Base-by-base conservation (phyloP, 2,888 invertebrate species). In the Eristalis pertinax region DNA sequence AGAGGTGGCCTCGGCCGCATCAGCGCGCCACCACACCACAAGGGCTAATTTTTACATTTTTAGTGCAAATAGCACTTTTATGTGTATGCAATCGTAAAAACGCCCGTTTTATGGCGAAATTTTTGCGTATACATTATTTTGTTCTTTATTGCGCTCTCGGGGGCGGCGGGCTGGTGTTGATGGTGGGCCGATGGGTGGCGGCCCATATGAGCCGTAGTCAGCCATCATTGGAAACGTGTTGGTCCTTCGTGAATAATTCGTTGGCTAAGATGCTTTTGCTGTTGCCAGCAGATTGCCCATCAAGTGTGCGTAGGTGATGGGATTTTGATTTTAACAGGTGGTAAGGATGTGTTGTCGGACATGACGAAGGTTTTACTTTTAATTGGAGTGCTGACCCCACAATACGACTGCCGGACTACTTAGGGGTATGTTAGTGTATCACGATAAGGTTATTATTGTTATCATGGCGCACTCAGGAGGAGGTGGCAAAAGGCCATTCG, bases 31-130 rank as follows among this genome's bases (percentile, higher is more conserved):
- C 58, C n/a, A 62, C 69, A 70, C 69, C 63, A 78, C 35, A 62
- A 75, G 70, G 74, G 78, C 83, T 86, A 83, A 78, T 83, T 86
- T 86, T 86, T 83, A 82, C 79, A 87, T 87, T 87, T 87, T 87
- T 87, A 84, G 87, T 87, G 84, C 87, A 87, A 87, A 87, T 87
- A 87, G 87, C 83, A 76, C 84, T 87, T 87, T 87, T 87, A 87
- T 84, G 87, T 68, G 84, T 76, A 84, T 87, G 84, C 83, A 87
- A 87, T 87, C 87, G 87, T 87, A 87, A 87, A 87, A 87, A 79
- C 75, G 75, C 63, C 76, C 87, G 73, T 79, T 87, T 87, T 87
- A 87, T 87, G 87, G 60, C 72, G 68, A 65, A 68, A 75, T 79
- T 79, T 83, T 84, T 84, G 83, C 87, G 79, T 83, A 83, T 50